phyloP scores from a whole-genome alignment of 1,140 invertebrate species.

The Sitodiplosis mosellana region DNA sequence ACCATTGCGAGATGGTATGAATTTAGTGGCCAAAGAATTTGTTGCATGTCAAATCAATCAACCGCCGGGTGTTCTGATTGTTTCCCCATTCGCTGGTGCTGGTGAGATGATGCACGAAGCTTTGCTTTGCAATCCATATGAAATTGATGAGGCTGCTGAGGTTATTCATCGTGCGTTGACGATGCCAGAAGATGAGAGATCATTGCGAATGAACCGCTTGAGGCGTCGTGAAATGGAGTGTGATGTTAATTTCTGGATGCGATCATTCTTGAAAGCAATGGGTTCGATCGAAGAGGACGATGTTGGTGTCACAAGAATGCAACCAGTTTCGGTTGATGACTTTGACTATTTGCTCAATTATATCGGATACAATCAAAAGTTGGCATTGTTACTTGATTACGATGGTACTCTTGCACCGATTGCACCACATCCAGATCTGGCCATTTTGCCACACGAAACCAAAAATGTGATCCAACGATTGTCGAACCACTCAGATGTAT shows the following conservation, averaged over 20 bases:
- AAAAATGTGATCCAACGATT: conserved; percentile 66
- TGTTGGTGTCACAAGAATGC: conserved; percentile 61
- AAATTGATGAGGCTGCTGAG: conserved; percentile 70
- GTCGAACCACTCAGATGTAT: conserved; percentile 72
- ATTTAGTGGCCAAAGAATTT: conserved; percentile 83
- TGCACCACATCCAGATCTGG: conserved; percentile 73
- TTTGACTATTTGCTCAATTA: conserved; percentile 74
- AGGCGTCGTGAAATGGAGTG: conserved; percentile 59
- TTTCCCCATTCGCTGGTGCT: conserved; percentile 79
- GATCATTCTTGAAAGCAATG: conserved; percentile 70
- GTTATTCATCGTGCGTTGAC: conserved; percentile 70
- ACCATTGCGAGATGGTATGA: conserved; percentile 79
- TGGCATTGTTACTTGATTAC: conserved; percentile 72
- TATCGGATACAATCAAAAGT: conserved; percentile 66
- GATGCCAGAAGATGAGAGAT: conserved; percentile 78
- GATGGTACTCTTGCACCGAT: conserved; percentile 79
- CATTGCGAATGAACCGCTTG: conserved; percentile 69
- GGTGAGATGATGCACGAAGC: conserved; percentile 84
- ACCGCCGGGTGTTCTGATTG: conserved; percentile 69
- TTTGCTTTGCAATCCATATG: conserved; percentile 77
- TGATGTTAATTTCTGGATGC: conserved; percentile 81
- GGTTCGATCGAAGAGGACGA: conserved; percentile 65
- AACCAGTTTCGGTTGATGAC: conserved; percentile 68
- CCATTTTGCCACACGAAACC: conserved; percentile 64
- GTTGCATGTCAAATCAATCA: conserved; percentile 80